Conservation (phyloP, 2,888 invertebrate species). For the Hydriomena furcata region DNA sequence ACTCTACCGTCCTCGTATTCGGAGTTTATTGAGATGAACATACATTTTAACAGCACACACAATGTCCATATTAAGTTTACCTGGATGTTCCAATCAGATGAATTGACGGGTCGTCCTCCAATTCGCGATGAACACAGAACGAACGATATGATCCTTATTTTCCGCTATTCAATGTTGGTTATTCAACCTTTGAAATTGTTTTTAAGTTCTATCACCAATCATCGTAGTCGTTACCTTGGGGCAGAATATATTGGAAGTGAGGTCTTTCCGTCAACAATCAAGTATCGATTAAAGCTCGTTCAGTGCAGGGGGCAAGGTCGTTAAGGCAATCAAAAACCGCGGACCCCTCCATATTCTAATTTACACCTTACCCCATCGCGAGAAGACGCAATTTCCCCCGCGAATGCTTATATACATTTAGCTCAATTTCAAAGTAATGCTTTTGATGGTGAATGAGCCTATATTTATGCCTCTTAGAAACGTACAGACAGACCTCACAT, state of each 20-base stretch:
- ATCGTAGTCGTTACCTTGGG: background rate
- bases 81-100: constrained; percentile 24
- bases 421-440: constrained; percentile 43
- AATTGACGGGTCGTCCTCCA: constrained; percentile 22
- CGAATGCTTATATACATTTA: constrained; percentile 21
- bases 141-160: constrained; percentile 23
- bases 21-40: background rate
- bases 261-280: constrained; percentile 39
- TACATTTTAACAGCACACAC: constrained; percentile 13
- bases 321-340: constrained; percentile 45
- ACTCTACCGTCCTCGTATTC: background rate
- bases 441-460: constrained; percentile 43
- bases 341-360: constrained; percentile 30
- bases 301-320: constrained; percentile 51
- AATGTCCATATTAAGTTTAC: constrained; percentile 19
- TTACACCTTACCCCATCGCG: constrained; percentile 36
- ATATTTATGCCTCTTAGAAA: constrained; percentile 38
- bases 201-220: too few relatives aligned
- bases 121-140: constrained; percentile 17
- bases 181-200: background rate
- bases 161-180: constrained; percentile 17
- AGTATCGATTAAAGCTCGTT: constrained; percentile 54
- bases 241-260: constrained; percentile 2
- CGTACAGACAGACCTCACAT: constrained; percentile 24
- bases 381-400: constrained; percentile 37